Percentiles rank a stretch among this genome's conserved stretches.
phyloP scores from a whole-genome alignment of 2,113 vertebrate species.

The Rhynchomys soricoides region DNA sequence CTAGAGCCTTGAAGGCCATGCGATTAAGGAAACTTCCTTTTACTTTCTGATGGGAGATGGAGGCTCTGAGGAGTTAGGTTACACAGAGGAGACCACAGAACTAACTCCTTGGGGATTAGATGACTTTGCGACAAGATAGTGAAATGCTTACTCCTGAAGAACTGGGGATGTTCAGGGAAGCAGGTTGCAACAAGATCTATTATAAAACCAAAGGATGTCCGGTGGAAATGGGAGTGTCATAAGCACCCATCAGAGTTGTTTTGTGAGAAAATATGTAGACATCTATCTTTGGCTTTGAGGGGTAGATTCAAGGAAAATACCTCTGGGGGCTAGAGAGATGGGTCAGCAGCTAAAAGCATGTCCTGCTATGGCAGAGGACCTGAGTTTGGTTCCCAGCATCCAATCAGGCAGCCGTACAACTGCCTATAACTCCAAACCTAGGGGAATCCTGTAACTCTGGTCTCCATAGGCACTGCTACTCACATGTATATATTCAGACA shows the following conservation, averaged over 20 bases:
- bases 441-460: too few species aligned
- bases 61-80: background rate
- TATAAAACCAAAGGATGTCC: background rate
- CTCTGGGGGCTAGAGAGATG: background rate
- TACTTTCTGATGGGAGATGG: background rate
- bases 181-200: background rate
- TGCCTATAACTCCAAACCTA: background rate
- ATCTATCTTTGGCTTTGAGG: constrained; percentile 14
- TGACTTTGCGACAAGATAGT: background rate
- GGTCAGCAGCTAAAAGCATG: background rate
- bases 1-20: background rate
- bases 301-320: background rate
- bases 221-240: background rate
- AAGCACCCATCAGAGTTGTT: background rate
- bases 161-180: background rate
- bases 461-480: too few species aligned
- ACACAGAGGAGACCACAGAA: background rate
- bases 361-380: background rate
- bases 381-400: background rate
- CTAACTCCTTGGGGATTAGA: background rate
- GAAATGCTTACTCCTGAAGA: background rate
- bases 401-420: background rate
- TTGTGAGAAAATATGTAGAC: constrained; percentile 23
- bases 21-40: background rate
- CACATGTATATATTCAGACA: background rate